A percentile compares a stretch with the other conserved stretches of the same genome.
Conservation (phyloP, 2,797 vertebrate genomes). For the Anolis apletophallus region DNA sequence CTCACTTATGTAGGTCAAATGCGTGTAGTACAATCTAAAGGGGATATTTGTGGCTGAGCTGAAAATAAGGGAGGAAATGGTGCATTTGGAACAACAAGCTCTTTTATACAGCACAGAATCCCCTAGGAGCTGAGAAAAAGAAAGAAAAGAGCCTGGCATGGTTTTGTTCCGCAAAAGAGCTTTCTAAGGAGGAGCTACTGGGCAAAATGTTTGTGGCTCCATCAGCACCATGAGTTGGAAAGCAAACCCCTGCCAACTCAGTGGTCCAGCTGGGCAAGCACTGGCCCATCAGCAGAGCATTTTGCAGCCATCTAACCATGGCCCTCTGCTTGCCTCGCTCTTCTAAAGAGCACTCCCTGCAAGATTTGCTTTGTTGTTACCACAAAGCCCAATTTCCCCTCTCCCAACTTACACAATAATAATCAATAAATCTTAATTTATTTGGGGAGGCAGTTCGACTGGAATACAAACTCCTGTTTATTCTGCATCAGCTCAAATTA, state of each 20-base stretch:
- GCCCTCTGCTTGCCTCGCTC: background rate
- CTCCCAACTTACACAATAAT: too few species aligned
- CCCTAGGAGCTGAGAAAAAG: slow-evolving; percentile 47
- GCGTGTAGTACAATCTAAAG: slow-evolving; percentile 42
- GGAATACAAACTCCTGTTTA: background rate
- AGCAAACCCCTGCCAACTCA: slow-evolving; percentile 10
- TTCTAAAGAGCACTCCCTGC: slow-evolving; percentile 24
- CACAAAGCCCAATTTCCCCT: background rate
- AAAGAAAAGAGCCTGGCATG: slow-evolving; percentile 5
- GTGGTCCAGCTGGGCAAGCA: background rate
- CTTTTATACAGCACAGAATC: slow-evolving; percentile 56
- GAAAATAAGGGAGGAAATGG: slow-evolving; percentile 43
- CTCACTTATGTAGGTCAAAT: slow-evolving; percentile 26
- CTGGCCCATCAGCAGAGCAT: background rate
- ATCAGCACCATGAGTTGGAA: background rate
- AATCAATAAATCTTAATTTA: background rate
- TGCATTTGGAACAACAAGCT: slow-evolving; percentile 58
- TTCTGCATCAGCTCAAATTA: background rate
- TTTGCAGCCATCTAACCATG: background rate
- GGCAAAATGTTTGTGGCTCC: slow-evolving; percentile 29
- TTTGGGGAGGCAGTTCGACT: too few species aligned
- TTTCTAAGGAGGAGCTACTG: slow-evolving; percentile 32
- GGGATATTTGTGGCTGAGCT: slow-evolving; percentile 30
- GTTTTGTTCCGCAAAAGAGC: slow-evolving; percentile 22
- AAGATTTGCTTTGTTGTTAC: background rate